phyloP scores from a whole-genome alignment of 2,888 invertebrate species.

The Limenitis camilla region DNA sequence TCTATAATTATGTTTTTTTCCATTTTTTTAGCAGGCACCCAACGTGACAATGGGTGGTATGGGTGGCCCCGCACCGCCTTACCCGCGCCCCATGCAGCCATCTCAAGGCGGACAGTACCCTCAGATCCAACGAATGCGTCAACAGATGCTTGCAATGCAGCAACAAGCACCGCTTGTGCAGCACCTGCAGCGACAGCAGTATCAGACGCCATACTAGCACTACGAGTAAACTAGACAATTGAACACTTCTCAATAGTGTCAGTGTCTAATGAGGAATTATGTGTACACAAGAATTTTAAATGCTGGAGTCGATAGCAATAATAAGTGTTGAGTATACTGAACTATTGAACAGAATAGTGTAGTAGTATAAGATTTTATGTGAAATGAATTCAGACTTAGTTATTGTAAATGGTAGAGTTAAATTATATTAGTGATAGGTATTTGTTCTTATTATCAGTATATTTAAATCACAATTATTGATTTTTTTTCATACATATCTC shows the following conservation, averaged over 20 bases:
- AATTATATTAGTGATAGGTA: too few relatives aligned
- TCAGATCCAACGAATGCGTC: constrained; percentile 77
- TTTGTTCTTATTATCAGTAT: too few relatives aligned
- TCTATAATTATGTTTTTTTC: neutral
- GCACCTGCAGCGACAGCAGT: constrained; percentile 63
- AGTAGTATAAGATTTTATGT: too few relatives aligned
- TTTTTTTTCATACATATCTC: too few relatives aligned
- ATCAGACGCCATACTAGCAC: constrained; percentile 59
- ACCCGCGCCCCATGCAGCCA: constrained; percentile 76
- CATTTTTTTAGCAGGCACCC: constrained; percentile 75
- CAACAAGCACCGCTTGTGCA: constrained; percentile 76
- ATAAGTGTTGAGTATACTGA: too few relatives aligned
- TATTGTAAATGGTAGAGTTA: too few relatives aligned
- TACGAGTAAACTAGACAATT: neutral
- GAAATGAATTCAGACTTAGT: too few relatives aligned
- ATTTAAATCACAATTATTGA: too few relatives aligned
- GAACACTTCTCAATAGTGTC: neutral
- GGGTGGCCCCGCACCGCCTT: constrained; percentile 86
- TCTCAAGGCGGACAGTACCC: constrained; percentile 78
- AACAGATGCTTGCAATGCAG: constrained; percentile 81
- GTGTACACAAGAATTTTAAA: too few relatives aligned
- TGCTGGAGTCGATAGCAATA: too few relatives aligned
- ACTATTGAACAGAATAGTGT: too few relatives aligned
- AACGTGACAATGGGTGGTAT: constrained; percentile 90
- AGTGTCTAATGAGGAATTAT: neutral